Conservation (phyloP, 2,113 vertebrate genomes). For the Haliaeetus leucogaster region DNA sequence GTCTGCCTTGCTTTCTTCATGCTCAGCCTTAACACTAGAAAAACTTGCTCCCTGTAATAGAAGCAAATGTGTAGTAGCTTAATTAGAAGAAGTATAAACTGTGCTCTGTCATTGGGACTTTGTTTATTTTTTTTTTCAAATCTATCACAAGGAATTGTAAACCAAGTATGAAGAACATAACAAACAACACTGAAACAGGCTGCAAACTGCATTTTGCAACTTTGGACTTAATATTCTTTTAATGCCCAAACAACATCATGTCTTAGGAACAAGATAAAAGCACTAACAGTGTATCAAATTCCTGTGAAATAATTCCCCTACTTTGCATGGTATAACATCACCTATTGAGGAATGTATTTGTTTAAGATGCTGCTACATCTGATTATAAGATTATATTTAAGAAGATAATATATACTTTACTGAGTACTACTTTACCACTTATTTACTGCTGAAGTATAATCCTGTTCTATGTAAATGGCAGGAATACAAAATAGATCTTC, state of each 20-base stretch:
- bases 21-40: not conserved
- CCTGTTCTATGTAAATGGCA: conserved; percentile 44
- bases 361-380: conserved; percentile 66
- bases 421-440: conserved; percentile 47
- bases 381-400: conserved; percentile 68
- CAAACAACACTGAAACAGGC: not conserved
- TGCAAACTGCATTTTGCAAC: conserved; percentile 10
- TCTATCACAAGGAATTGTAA: not conserved
- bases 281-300: conserved; percentile 45
- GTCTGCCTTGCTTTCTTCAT: not conserved
- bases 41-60: not conserved
- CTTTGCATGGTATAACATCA: conserved; percentile 45
- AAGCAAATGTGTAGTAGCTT: not conserved
- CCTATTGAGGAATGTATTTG: conserved; percentile 46
- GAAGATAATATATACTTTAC: conserved; percentile 62
- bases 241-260: not conserved
- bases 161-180: not conserved
- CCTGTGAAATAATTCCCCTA: conserved; percentile 9
- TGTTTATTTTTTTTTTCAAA: not conserved
- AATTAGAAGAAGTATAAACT: not conserved
- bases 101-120: not conserved
- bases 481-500: conserved; percentile 18
- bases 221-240: conserved; percentile 33
- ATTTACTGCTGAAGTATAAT: conserved; percentile 46
- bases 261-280: conserved; percentile 41